A percentile compares a stretch with the other conserved stretches of the same genome.
Evolutionary conservation across 2,113 vertebrate genomes (phyloP).

Genomic region (Malurus melanocephalus): DNA sequence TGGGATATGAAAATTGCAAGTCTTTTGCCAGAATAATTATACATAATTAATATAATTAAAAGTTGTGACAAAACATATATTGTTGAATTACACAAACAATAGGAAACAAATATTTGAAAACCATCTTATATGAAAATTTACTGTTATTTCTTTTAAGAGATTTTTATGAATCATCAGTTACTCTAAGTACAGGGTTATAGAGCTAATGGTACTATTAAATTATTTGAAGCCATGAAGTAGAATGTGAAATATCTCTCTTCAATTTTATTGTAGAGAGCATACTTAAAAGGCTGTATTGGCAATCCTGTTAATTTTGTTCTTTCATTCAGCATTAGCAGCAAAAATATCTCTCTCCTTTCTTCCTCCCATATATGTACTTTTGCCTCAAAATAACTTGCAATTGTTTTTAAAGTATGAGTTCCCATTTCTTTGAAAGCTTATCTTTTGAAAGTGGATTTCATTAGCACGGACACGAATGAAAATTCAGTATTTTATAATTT

Average conservation of each 20-base stretch:
- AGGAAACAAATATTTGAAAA: neutral
- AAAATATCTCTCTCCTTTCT: neutral
- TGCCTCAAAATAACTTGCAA: neutral
- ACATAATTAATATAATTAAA: neutral
- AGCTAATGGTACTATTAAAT: neutral
- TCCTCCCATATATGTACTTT: neutral
- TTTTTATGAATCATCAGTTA: conserved; percentile 16
- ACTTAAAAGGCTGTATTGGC: neutral
- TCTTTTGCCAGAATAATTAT: neutral
- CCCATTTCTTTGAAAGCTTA: neutral
- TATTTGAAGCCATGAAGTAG: neutral
- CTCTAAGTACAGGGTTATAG: neutral
- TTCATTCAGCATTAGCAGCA: neutral
- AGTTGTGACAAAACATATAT: neutral
- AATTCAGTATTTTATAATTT: neutral
- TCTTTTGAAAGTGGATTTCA: neutral
- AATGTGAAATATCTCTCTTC: neutral
- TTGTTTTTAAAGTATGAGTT: neutral
- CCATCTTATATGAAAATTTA: neutral
- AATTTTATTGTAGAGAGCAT: neutral
- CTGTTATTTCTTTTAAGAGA: neutral
- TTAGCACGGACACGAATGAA: neutral
- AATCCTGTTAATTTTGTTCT: neutral
- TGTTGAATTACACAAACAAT: neutral
- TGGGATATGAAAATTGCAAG: neutral